phyloP scores from a whole-genome alignment of 2,797 vertebrate species.

The Xyrichtys novacula region DNA sequence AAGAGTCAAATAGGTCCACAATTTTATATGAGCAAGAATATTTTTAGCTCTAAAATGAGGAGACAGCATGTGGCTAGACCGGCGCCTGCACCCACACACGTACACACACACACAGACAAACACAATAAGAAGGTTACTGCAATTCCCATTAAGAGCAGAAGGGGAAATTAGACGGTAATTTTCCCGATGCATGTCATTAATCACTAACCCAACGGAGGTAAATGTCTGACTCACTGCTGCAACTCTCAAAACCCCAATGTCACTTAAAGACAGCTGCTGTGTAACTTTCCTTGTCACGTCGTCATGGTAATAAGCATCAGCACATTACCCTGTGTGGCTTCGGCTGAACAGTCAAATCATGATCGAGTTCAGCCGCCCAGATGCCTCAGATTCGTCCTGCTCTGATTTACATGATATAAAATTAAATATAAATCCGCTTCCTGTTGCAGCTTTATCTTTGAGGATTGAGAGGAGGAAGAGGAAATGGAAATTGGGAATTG shows the following conservation, averaged over 20 bases:
- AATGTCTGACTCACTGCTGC: conserved; percentile 7
- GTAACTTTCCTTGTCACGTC: conserved; percentile 50
- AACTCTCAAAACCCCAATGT: conserved; percentile 22
- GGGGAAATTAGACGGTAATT: conserved; percentile 21
- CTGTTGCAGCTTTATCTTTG: background rate
- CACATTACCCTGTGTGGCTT: conserved; percentile 25
- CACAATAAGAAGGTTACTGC: conserved; percentile 6
- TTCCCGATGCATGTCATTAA: conserved; percentile 1
- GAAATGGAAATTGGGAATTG: conserved; percentile 61
- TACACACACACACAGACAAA: background rate
- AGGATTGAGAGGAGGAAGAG: conserved; percentile 35
- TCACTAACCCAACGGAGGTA: conserved; percentile 1
- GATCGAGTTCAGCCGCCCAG: conserved; percentile 36
- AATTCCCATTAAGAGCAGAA: background rate
- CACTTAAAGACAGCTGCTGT: conserved; percentile 17
- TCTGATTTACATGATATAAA: conserved; percentile 42
- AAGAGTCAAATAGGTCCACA: conserved; percentile 13
- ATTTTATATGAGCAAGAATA: background rate
- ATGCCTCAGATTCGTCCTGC: conserved; percentile 32
- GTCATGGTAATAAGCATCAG: conserved; percentile 60
- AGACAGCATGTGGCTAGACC: conserved; percentile 4
- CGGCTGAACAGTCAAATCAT: conserved; percentile 29
- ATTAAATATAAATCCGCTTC: background rate
- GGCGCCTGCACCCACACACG: background rate
- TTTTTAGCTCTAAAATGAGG: conserved; percentile 16